phyloP scores from a whole-genome alignment of 1,140 invertebrate species.

The Eurosta solidaginis region DNA sequence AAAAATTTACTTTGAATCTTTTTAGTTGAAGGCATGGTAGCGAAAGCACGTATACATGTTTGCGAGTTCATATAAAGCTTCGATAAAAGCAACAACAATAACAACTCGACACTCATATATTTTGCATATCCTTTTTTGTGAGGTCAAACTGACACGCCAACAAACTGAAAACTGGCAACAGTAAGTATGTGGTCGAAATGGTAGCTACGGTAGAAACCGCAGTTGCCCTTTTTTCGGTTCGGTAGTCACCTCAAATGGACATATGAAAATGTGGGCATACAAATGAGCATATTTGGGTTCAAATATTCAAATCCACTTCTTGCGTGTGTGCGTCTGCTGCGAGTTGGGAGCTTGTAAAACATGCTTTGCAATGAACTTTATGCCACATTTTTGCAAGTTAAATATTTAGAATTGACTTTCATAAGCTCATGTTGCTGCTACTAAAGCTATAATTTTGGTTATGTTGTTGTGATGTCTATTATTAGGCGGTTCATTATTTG shows the following conservation, averaged over 20 bases:
- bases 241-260: not conserved
- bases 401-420: not conserved
- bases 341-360: not conserved
- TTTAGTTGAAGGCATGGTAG: not conserved
- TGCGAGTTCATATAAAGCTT: not conserved
- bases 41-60: not conserved
- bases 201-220: not conserved
- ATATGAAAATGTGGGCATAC: not conserved
- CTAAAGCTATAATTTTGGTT: not conserved
- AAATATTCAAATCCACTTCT: not conserved
- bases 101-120: not conserved
- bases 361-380: not conserved
- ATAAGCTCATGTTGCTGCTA: too few species aligned
- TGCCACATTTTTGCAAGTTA: not conserved
- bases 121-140: not conserved
- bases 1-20: slow-evolving; percentile 30
- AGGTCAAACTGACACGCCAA: not conserved
- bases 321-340: not conserved
- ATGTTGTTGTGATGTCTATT: not conserved
- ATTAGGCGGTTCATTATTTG: too few species aligned
- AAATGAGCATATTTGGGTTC: not conserved
- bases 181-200: not conserved
- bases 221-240: slow-evolving; percentile 8
- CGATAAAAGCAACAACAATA: not conserved
- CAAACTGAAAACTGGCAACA: not conserved